Evolutionary conservation across 2,888 invertebrate species (phyloP).

Genomic region (Rotaria socialis): DNA sequence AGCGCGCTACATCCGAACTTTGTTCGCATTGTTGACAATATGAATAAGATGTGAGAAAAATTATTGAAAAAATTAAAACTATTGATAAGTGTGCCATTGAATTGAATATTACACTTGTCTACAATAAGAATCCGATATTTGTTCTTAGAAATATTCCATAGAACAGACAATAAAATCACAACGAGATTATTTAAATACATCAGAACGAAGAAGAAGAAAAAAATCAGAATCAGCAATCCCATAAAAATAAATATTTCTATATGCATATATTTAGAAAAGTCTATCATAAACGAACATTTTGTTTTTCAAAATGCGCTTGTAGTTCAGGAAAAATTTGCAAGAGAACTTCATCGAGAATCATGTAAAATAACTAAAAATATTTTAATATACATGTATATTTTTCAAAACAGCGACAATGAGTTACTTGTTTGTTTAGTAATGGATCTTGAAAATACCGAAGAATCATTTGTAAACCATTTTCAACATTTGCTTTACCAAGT

Average conservation of each 20-base stretch:
- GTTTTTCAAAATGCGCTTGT: not conserved
- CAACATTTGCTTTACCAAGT: slow-evolving; percentile 13
- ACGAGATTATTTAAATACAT: not conserved
- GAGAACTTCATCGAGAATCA: slow-evolving; percentile 27
- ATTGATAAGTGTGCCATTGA: slow-evolving; percentile 1
- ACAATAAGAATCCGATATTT: not conserved
- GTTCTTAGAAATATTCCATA: not conserved
- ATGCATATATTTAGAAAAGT: not conserved
- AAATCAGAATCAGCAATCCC: not conserved
- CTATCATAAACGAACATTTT: not conserved
- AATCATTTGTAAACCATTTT: slow-evolving; percentile 25
- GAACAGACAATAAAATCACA: not conserved
- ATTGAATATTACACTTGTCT: not conserved
- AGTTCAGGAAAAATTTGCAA: slow-evolving; percentile 17
- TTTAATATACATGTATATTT: not conserved
- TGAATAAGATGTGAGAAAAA: not conserved
- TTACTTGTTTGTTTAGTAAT: slow-evolving; percentile 9
- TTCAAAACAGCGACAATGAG: too few relatives aligned
- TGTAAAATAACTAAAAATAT: slow-evolving; percentile 12
- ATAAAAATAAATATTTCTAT: not conserved
- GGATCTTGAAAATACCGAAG: slow-evolving; percentile 28
- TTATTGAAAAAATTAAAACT: not conserved
- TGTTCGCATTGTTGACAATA: slow-evolving; percentile 35
- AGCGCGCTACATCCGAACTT: slow-evolving; percentile 34
- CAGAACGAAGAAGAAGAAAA: not conserved